These are phyloP conservation scores for Rhadina sibilatrix DNA, from an alignment of 2,113 vertebrate genomes.

Conservation along the genomic window DNA sequence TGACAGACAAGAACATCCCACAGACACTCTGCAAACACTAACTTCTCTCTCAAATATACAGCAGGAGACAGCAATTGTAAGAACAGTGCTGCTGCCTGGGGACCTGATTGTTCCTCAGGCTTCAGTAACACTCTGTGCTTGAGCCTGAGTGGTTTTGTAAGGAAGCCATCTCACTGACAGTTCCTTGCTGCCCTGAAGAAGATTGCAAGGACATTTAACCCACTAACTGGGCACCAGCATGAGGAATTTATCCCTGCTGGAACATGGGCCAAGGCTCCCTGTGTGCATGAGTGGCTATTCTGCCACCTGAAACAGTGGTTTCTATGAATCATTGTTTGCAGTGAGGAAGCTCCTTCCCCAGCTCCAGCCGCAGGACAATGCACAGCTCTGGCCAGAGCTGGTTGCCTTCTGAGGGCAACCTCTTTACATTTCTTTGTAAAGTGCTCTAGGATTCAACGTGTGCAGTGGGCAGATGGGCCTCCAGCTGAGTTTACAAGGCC, in stretches of 20 bases:
- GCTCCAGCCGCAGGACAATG: neutral
- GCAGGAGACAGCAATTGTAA: neutral
- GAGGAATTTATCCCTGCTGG: neutral
- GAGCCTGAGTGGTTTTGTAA: neutral
- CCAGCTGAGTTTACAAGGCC: neutral
- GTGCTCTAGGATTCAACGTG: rapidly evolving
- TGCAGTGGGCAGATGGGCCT: rapidly evolving
- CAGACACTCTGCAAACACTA: neutral
- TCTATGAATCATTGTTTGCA: neutral
- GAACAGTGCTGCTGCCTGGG: neutral
- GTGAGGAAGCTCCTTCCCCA: neutral
- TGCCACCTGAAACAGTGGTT: neutral
- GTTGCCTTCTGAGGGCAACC: neutral
- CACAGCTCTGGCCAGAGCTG: neutral
- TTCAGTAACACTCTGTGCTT: neutral
- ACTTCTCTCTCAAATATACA: neutral
- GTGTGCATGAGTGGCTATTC: rapidly evolving
- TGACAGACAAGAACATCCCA: neutral
- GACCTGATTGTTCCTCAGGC: neutral
- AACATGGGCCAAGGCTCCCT: neutral
- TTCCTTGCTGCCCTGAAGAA: neutral
- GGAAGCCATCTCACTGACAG: neutral
- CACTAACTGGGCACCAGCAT: neutral
- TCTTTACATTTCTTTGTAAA: neutral
- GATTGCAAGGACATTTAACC: neutral